Evolutionary conservation across 2,113 vertebrate species (phyloP), one percentile per base, ranked within the genome.

Genomic region (Peromyscus polionotus): DNA sequence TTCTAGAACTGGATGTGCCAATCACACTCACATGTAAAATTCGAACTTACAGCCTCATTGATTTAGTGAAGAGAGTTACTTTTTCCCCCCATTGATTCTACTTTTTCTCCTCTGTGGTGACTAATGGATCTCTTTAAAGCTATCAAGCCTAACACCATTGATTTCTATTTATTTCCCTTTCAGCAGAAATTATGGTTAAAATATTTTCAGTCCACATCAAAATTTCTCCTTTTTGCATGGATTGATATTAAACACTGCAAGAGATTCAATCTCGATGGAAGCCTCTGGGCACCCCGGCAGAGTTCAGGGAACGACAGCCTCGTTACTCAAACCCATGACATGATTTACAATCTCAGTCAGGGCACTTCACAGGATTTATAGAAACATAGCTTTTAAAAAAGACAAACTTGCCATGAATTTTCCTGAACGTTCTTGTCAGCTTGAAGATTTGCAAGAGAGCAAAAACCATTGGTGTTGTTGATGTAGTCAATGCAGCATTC

Each of bases 321-420:
- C 67, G 76, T 97, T 98, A 92, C 97, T 98, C 97, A 94, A 98
- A 48, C 42, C 91, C 77, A 72, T 59, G 86, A 97, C 93, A 51
- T 95, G 97, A 98, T 98, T 96, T 97, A 79, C 9, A 95, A 65
- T 39, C 19, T 92, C 72, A 79, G 84, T 94, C 57, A 88, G 1
- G 39, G 17, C 75, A 92, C 94, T 77, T 61, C 73, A 42, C 48
- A 88, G 68, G 89, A 96, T 93, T 86, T 96, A 87, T 51, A 36
- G 45, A 94, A 89, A 77, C 84, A 91, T 95, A 91, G 80, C 87
- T 94, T 76, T 0, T 7, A 5, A 89, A 91, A 59, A 88, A 96
- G 94, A 87, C 4, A 96, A 96, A 79, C 26, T 89, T 67, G 77
- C n/a, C n/a, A 63, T 80, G 94, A 90, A 97, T 76, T 92, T 39